Percentiles rank a stretch among this genome's conserved stretches.
These are phyloP conservation scores for Chrysolina oricalcia DNA, from an alignment of 2,888 invertebrate species.

Conservation along the genomic window DNA sequence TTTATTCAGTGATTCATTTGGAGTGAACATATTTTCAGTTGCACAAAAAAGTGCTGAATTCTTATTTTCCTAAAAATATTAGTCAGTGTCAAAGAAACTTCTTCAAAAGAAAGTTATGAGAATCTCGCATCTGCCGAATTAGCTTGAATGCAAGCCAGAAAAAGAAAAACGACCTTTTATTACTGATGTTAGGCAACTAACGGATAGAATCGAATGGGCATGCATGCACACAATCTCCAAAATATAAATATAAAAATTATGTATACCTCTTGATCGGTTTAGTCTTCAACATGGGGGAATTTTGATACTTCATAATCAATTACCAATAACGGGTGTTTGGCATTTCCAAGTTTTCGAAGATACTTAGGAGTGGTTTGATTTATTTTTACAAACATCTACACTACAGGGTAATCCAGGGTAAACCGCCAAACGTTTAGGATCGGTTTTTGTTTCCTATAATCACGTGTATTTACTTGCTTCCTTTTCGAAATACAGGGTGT, in stretches of 20 bases:
- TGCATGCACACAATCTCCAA: neutral
- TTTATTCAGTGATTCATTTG: slow-evolving; percentile 21
- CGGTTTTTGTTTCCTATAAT: too few relatives aligned
- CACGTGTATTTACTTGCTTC: too few relatives aligned
- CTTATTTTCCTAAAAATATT: slow-evolving; percentile 63
- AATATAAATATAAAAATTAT: neutral
- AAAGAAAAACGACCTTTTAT: slow-evolving; percentile 32
- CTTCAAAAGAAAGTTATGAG: slow-evolving; percentile 66
- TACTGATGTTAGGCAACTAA: neutral
- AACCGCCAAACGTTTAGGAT: too few relatives aligned
- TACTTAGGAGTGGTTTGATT: too few relatives aligned
- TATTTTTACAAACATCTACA: too few relatives aligned
- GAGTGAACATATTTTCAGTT: slow-evolving; percentile 32
- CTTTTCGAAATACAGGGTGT: too few relatives aligned
- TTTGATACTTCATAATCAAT: too few relatives aligned
- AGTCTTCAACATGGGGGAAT: too few relatives aligned
- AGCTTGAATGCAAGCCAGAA: slow-evolving; percentile 65
- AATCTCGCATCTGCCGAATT: slow-evolving; percentile 65
- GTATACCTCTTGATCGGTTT: neutral
- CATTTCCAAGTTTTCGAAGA: too few relatives aligned
- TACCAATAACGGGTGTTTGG: too few relatives aligned
- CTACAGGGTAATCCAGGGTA: too few relatives aligned
- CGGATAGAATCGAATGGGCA: neutral
- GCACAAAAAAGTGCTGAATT: slow-evolving; percentile 59
- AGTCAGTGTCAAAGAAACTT: slow-evolving; percentile 63